Evolutionary conservation across 2,888 invertebrate species (phyloP).

Genomic region (Metellina segmentata): DNA sequence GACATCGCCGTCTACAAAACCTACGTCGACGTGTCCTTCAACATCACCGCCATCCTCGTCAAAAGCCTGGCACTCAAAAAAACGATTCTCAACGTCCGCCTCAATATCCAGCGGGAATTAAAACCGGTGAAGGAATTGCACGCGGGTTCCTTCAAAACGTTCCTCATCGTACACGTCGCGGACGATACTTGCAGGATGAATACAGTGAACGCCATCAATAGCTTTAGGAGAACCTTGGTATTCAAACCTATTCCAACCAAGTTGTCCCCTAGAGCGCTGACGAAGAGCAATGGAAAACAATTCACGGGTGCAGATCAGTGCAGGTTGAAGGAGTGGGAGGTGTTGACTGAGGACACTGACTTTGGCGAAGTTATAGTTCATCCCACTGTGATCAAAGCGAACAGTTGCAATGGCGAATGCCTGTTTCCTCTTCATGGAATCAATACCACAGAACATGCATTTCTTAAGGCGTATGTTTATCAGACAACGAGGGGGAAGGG

Average conservation of each 20-base stretch:
- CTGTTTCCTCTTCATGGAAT: conserved; percentile 10
- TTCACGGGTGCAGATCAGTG: not conserved
- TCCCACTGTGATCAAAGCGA: too few relatives aligned
- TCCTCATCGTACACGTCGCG: not conserved
- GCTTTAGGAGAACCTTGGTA: too few relatives aligned
- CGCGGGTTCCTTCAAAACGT: conserved; percentile 4
- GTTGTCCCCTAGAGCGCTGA: too few relatives aligned
- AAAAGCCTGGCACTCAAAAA: not conserved
- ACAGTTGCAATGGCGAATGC: conserved; percentile 7
- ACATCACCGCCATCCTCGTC: conserved; percentile 11
- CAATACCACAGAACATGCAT: conserved; percentile 23
- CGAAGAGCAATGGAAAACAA: too few relatives aligned
- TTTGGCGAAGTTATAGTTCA: not conserved
- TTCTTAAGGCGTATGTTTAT: not conserved
- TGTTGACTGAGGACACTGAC: not conserved
- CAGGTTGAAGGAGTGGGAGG: conserved; percentile 11
- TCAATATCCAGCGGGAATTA: not conserved
- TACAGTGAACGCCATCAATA: too few relatives aligned
- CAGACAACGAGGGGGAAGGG: not conserved
- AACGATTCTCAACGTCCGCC: not conserved
- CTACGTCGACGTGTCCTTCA: not conserved
- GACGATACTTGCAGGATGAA: too few relatives aligned
- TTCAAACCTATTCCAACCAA: too few relatives aligned
- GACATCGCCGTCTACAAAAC: not conserved
- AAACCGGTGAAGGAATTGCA: not conserved